Percentiles rank a stretch among this genome's conserved stretches.
Evolutionary conservation across 2,797 vertebrate species (phyloP).

Genomic region (Tapera naevia): DNA sequence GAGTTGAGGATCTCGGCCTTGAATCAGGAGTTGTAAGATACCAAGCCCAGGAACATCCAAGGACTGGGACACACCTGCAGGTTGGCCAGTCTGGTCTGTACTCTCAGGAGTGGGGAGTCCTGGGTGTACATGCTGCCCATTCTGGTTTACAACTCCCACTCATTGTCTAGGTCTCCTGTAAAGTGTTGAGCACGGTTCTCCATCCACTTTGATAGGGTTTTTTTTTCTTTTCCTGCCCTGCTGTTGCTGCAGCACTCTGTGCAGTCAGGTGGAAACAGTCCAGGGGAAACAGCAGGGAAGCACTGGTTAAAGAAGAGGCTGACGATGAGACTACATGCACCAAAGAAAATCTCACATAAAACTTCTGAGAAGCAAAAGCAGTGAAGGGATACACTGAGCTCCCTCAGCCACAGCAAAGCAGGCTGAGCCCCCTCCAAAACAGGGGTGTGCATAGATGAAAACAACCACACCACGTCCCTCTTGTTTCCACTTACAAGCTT

Average conservation of each 20-base stretch:
- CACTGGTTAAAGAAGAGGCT: neutral
- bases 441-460: neutral
- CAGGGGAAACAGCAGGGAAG: neutral
- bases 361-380: neutral
- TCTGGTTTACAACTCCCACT: neutral
- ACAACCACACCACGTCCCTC: rapidly evolving
- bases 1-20: neutral
- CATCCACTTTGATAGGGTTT: rapidly evolving
- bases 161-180: neutral
- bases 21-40: neutral
- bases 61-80: neutral
- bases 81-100: rapidly evolving
- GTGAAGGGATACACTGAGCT: neutral
- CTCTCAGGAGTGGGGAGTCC: rapidly evolving
- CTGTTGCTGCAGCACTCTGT: neutral
- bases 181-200: neutral
- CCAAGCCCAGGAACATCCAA: rapidly evolving
- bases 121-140: rapidly evolving
- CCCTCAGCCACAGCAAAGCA: neutral
- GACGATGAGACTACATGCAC: neutral
- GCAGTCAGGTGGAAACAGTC: neutral
- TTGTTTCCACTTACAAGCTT: neutral
- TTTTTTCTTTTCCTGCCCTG: neutral
- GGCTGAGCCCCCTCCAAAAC: neutral
- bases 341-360: neutral